A percentile compares a stretch with the other conserved stretches of the same genome.
phyloP scores from a whole-genome alignment of 2,113 vertebrate genomes.

The Atlantisia rogersi region DNA sequence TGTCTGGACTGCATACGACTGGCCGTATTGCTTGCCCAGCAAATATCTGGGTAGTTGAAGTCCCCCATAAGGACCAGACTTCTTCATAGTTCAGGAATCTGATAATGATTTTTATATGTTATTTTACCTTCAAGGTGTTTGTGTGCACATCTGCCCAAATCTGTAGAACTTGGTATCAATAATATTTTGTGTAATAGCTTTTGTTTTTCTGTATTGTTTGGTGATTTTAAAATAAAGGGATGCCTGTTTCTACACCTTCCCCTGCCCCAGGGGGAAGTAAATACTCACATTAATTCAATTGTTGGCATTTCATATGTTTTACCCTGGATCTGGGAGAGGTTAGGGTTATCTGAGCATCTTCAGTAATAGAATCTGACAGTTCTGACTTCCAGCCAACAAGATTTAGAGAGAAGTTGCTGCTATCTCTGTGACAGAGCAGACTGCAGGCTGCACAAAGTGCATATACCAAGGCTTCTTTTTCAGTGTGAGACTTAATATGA shows the following conservation, averaged over 20 bases:
- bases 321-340: background rate
- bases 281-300: background rate
- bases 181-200: background rate
- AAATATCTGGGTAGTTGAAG: too few species aligned
- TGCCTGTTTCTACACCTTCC: background rate
- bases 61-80: too few species aligned
- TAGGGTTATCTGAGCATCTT: background rate
- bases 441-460: background rate
- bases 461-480: background rate
- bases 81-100: background rate
- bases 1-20: too few species aligned
- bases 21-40: too few species aligned
- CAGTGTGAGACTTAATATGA: background rate
- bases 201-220: background rate
- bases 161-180: background rate
- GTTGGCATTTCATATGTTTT: background rate
- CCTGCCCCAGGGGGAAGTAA: rapidly evolving
- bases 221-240: background rate
- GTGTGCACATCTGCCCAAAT: background rate
- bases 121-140: background rate
- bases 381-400: background rate
- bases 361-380: background rate
- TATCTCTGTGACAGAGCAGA: background rate
- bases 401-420: background rate
- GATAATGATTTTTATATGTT: background rate